Base-by-base conservation (phyloP, 1,140 invertebrate species). In the Conus betulinus region DNA sequence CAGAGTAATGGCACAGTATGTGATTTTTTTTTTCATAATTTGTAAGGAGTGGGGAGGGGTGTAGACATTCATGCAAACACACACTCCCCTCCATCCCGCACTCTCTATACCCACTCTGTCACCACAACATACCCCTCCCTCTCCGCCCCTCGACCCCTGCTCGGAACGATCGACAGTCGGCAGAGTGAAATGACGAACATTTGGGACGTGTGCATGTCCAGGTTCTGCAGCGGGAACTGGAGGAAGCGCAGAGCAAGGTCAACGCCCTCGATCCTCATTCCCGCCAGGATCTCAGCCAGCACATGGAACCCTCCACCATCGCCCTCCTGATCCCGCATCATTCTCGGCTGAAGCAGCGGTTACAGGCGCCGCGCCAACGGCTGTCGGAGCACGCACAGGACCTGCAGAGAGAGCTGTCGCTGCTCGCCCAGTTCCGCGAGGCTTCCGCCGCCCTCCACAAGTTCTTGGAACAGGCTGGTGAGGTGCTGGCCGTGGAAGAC, bases 301-400 rank as follows among this genome's bases (percentile, higher is more conserved):
- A 93, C 84, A 93, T 95, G 92, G 93, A 93, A 79, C 91, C 92
- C 53, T 91, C 94, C 20, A 92, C 93, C 7, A 92, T 94, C 53
- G 89, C 92, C 10, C 90, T 89, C 15, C 91, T 95, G 8, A 94
- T 92, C 25, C 93, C 94, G 10, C 89, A 91, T 27, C 92, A 93
- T 82, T 91, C 93, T 13, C 88, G 82, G 5, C 79, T 95, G 13
- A 93, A 93, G 55, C 92, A 94, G 79, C 90, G 93, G 57, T 89
- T 94, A 27, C 83, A 93, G 39, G 88, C 87, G 10, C 88, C 94
- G 20, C 89, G 93, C 60, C 93, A 95, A 71, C 88, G 90, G 23
- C 89, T 94, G 67, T 89, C 89, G 4, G 91, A 92, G 63, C 93
- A 93, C 55, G 87, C 92, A 23, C 88, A 92, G 79, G 88, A 87